phyloP scores from a whole-genome alignment of 2,113 vertebrate species.

The Redunca redunca region DNA sequence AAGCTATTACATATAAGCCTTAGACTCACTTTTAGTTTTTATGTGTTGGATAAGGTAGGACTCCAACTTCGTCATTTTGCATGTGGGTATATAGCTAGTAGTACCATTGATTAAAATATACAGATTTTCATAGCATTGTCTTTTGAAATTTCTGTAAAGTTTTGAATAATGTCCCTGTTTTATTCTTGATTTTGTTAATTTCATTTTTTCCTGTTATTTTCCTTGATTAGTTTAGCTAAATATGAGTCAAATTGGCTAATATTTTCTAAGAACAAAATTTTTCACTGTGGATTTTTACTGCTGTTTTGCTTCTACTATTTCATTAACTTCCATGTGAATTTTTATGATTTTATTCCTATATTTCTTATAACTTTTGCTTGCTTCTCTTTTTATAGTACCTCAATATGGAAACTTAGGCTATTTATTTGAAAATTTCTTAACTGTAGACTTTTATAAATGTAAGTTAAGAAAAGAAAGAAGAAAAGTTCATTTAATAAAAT shows the following conservation, averaged over 20 bases:
- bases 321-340: background rate
- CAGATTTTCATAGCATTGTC: background rate
- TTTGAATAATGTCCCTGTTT: background rate
- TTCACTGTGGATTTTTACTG: background rate
- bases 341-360: background rate
- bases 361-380: background rate
- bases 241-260: background rate
- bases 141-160: background rate
- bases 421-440: background rate
- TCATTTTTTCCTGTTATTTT: background rate
- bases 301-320: background rate
- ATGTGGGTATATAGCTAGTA: background rate
- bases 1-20: background rate
- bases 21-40: background rate
- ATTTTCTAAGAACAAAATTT: background rate
- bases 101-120: background rate
- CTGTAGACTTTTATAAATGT: background rate
- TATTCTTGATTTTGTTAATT: background rate
- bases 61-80: background rate
- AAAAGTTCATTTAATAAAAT: background rate
- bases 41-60: background rate
- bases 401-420: background rate
- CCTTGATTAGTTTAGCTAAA: background rate
- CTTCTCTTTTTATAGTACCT: background rate
- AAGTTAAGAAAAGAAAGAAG: background rate